A percentile compares a stretch with the other conserved stretches of the same genome.
phyloP scores from a whole-genome alignment of 2,888 invertebrate genomes.

The Tipula unca region DNA sequence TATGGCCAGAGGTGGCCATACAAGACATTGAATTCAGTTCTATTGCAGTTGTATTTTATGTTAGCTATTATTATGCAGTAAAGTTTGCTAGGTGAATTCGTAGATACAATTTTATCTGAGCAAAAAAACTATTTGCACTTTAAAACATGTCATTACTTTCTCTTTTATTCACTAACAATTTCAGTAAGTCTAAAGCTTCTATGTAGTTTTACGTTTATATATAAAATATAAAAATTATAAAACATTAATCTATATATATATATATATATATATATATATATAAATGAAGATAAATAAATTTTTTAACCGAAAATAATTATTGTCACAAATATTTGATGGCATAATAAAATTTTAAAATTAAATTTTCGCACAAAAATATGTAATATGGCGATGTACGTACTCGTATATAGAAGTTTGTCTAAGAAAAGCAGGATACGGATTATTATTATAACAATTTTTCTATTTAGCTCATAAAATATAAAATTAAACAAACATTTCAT shows the following conservation, averaged over 20 bases:
- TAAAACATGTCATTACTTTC: too few species aligned
- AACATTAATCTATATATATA: neutral
- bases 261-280: too few species aligned
- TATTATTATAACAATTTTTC: neutral
- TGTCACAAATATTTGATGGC: neutral
- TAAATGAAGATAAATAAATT: too few species aligned
- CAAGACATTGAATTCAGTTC: too few species aligned
- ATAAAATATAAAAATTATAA: neutral
- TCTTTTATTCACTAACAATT: too few species aligned
- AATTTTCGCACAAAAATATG: neutral
- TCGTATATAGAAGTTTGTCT: neutral
- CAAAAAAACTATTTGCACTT: too few species aligned
- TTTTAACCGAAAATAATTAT: neutral
- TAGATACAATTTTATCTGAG: too few species aligned
- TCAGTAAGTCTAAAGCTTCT: neutral
- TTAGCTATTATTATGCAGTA: too few species aligned
- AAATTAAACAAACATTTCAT: slow-evolving; percentile 17
- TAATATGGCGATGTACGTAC: neutral
- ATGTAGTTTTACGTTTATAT: neutral
- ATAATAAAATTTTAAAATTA: slow-evolving; percentile 1
- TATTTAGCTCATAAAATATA: slow-evolving; percentile 16
- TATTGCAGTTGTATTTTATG: too few species aligned
- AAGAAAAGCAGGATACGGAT: neutral
- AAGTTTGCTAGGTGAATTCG: too few species aligned
- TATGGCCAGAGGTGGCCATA: too few species aligned